phyloP scores from a whole-genome alignment of 2,888 invertebrate genomes.

The Sylvicola fuscatus region DNA sequence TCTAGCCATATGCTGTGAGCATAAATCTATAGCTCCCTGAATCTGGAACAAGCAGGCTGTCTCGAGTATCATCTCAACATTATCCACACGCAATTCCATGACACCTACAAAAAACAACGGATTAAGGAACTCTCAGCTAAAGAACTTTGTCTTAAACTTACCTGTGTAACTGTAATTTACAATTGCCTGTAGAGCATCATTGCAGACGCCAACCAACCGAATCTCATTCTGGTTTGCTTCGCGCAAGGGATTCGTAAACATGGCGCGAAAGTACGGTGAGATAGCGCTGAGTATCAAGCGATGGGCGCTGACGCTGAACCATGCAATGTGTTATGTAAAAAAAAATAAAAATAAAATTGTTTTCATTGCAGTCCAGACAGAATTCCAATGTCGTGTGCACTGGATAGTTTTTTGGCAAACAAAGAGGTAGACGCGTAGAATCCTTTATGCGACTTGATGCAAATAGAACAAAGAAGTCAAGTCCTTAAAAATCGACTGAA shows the following conservation, averaged over 20 bases:
- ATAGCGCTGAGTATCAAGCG: constrained; percentile 77
- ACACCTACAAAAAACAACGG: constrained; percentile 21
- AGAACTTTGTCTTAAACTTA: constrained; percentile 15
- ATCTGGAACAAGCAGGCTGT: constrained; percentile 80
- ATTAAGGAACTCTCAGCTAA: neutral
- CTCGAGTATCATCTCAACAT: constrained; percentile 69
- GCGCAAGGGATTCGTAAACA: constrained; percentile 77
- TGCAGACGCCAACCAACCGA: constrained; percentile 63
- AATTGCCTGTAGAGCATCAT: constrained; percentile 65
- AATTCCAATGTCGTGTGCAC: too few relatives aligned
- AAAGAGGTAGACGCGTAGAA: too few relatives aligned
- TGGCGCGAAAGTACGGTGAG: constrained; percentile 87
- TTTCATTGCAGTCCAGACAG: too few relatives aligned
- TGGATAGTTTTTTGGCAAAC: too few relatives aligned
- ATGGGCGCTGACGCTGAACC: constrained; percentile 62
- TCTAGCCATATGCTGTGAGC: constrained; percentile 72
- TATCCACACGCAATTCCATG: constrained; percentile 71
- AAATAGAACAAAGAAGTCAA: too few relatives aligned
- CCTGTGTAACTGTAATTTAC: constrained; percentile 87
- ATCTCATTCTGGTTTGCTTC: constrained; percentile 72
- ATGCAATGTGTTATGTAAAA: too few relatives aligned
- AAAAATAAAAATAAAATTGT: too few relatives aligned
- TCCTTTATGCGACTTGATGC: too few relatives aligned
- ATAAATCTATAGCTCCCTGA: constrained; percentile 68
- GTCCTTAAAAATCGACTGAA: too few relatives aligned